These are phyloP conservation scores for Salvelinus alpinus DNA, from an alignment of 2,113 vertebrate genomes.

Conservation along the genomic window DNA sequence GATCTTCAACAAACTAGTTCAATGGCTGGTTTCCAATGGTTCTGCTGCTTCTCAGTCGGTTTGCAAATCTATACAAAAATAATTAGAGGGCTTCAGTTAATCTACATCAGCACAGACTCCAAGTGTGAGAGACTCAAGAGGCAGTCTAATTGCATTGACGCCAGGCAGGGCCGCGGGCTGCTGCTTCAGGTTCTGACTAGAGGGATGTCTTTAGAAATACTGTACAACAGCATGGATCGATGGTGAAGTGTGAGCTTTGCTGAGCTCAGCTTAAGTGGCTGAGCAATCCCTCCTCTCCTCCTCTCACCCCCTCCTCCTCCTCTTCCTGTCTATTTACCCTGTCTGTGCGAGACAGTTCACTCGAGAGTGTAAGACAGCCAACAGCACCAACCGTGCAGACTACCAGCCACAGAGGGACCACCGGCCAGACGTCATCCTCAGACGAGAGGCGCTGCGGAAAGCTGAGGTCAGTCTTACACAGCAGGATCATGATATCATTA, in stretches of 20 bases:
- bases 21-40: constrained; percentile 21
- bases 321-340: constrained; percentile 49
- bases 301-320: background rate
- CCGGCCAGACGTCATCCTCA: constrained; percentile 58
- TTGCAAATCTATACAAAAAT: constrained; percentile 63
- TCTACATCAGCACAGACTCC: constrained; percentile 59
- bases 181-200: constrained; percentile 51
- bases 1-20: constrained; percentile 27
- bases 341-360: constrained; percentile 61
- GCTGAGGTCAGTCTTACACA: constrained; percentile 70
- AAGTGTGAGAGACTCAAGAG: constrained; percentile 46
- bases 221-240: constrained; percentile 54
- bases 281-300: background rate
- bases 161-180: constrained; percentile 33
- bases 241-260: constrained; percentile 60
- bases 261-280: constrained; percentile 37
- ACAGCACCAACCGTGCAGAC: constrained; percentile 63
- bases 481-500: background rate
- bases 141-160: constrained; percentile 61
- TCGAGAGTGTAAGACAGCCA: constrained; percentile 52
- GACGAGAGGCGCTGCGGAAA: constrained; percentile 59
- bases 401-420: constrained; percentile 61
- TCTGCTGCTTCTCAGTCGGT: constrained; percentile 42
- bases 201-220: constrained; percentile 59
- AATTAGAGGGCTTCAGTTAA: constrained; percentile 57